Base-by-base conservation (phyloP, 2,888 invertebrate species). In the Masnerella sp. region DNA sequence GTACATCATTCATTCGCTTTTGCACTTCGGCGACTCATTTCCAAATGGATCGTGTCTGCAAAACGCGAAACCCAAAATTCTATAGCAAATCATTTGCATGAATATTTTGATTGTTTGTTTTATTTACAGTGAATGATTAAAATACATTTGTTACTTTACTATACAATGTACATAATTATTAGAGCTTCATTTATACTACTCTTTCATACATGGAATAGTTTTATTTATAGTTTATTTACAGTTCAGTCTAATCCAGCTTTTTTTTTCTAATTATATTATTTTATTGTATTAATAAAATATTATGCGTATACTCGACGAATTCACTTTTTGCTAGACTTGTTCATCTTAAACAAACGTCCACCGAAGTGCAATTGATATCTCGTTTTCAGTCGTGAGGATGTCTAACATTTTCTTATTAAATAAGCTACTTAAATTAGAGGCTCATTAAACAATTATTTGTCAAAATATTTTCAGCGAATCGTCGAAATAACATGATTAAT, bases 111-210 rank as follows among this genome's bases (percentile, higher is more conserved):
- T 47, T 49, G 18, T 40, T 18, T 40, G 11, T 17, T 11, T 56
- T 61, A 61, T 61, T 38, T 61, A 61, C 59, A 61, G 20, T 28
- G 1, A 8, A 61, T 8, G 15, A 49, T 30, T 47, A 11, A 49
- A 47, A 40, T 54, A 43, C n/a, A 8, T 28, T 4, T 40, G 18
- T 36, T 2, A 5, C 5, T n/a, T 32, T 59, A 59, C 38, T 59
- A 59, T 59, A 58, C 45, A 58, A 58, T 58, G 17, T 45, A 56
- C 32, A 43, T 9, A 17, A 28, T 4, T 54, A 34, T 40, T 54
- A 15, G 36, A 22, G 22, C 25, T 38, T 43, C 8, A 14, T 15
- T 28, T 20, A 11, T 49, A 28, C 15, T 15, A 18, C 20, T 40
- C 12, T n/a, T 40, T 28, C 20, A 45, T 45, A 45, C 8, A 49